Conservation (phyloP, 2,888 invertebrate species). For the Brenthis daphne region DNA sequence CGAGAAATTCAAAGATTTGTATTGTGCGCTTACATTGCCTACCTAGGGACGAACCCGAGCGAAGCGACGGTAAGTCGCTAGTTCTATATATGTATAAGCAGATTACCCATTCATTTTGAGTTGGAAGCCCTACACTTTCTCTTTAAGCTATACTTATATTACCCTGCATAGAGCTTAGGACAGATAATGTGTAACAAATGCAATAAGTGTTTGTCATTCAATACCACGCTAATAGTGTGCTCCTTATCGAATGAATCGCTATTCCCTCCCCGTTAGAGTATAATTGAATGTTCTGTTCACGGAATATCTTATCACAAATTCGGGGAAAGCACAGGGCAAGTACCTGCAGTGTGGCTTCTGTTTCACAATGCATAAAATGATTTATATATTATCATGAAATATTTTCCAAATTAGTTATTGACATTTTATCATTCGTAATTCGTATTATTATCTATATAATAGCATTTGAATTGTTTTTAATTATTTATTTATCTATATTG, state of each 20-base stretch:
- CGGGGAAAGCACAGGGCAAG: background rate
- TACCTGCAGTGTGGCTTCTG: background rate
- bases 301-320: slow-evolving; percentile 14
- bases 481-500: slow-evolving; percentile 9
- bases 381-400: slow-evolving; percentile 1
- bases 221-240: slow-evolving; percentile 7
- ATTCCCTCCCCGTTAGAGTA: background rate
- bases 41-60: too few species aligned
- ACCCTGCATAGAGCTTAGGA: slow-evolving; percentile 18
- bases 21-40: too few species aligned
- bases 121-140: slow-evolving; percentile 17
- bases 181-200: slow-evolving; percentile 17
- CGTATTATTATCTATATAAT: background rate
- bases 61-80: too few species aligned
- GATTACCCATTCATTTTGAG: slow-evolving; percentile 21
- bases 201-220: slow-evolving; percentile 22
- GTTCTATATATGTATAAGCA: slow-evolving; percentile 3
- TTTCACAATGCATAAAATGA: background rate
- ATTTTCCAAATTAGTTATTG: too few species aligned
- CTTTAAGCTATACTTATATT: slow-evolving; percentile 18
- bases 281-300: slow-evolving; percentile 10
- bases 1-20: too few species aligned
- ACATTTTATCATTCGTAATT: too few species aligned
- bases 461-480: slow-evolving; percentile 9
- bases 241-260: slow-evolving; percentile 12